phyloP scores from a whole-genome alignment of 2,797 vertebrate species.

The Garrulus glandarius region DNA sequence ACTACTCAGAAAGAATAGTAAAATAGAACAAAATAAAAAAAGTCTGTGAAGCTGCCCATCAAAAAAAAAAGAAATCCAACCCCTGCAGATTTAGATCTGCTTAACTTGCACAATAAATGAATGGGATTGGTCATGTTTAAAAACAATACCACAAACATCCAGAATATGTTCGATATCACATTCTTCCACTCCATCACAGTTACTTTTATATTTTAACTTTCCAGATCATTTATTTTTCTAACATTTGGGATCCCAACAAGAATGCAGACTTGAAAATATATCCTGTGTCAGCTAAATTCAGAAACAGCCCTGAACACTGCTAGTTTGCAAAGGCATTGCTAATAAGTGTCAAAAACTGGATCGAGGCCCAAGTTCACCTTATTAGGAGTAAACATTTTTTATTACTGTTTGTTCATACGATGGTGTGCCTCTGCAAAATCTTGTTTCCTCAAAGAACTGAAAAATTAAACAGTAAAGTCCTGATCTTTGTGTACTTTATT shows the following conservation, averaged over 20 bases:
- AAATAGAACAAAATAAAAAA: neutral
- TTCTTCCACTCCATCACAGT: neutral
- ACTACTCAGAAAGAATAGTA: neutral
- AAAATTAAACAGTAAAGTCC: neutral
- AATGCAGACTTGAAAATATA: neutral
- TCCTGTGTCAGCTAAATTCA: neutral
- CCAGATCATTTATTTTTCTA: neutral
- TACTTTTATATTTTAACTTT: neutral
- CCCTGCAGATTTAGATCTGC: neutral
- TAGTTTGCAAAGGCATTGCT: neutral
- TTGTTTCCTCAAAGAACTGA: neutral
- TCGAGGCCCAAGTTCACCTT: neutral
- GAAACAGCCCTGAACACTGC: neutral
- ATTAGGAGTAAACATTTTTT: neutral
- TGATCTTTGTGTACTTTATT: neutral
- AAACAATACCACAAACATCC: neutral
- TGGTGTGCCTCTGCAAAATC: neutral
- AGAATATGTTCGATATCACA: neutral
- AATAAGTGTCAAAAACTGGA: neutral
- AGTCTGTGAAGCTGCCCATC: neutral
- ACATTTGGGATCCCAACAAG: neutral
- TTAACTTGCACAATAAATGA: neutral
- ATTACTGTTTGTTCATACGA: neutral
- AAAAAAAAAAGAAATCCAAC: neutral
- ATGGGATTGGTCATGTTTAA: neutral